Evolutionary conservation across 1,140 invertebrate species (phyloP).

Genomic region (Dreissena rostriformis): DNA sequence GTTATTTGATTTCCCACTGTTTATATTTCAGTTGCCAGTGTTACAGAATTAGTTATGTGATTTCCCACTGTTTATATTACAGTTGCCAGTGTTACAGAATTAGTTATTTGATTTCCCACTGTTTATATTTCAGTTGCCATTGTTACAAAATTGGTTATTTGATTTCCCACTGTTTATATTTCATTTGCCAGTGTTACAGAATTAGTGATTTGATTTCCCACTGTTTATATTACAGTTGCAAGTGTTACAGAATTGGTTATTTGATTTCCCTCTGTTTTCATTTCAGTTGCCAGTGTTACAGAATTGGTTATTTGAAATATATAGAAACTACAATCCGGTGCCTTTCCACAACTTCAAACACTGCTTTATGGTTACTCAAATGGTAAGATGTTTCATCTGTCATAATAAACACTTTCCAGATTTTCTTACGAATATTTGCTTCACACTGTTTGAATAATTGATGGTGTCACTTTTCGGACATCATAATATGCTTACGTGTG

Average conservation of each 20-base stretch:
- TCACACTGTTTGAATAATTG: no score
- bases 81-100: constrained; percentile 75
- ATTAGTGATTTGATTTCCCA: constrained; percentile 76
- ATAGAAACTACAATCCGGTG: constrained; percentile 79
- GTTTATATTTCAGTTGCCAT: no score
- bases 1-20: no score
- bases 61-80: constrained; percentile 66
- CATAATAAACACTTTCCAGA: no score
- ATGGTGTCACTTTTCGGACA: no score
- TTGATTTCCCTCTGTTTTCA: not conserved
- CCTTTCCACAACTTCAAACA: constrained; percentile 96
- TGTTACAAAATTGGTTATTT: no score
- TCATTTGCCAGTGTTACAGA: constrained; percentile 75
- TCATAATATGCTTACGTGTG: no score
- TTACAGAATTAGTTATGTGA: no score
- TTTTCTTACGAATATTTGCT: no score
- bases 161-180: constrained; percentile 49
- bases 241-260: no score
- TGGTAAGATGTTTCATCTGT: constrained; percentile 85
- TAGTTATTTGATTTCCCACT: constrained; percentile 80
- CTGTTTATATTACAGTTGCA: no score
- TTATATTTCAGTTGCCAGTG: no score
- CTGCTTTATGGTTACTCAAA: constrained; percentile 94
- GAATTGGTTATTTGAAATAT: constrained; percentile 79
- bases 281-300: constrained; percentile 77